Conservation (phyloP, 2,797 vertebrate species). For the Trachops cirrhosus region DNA sequence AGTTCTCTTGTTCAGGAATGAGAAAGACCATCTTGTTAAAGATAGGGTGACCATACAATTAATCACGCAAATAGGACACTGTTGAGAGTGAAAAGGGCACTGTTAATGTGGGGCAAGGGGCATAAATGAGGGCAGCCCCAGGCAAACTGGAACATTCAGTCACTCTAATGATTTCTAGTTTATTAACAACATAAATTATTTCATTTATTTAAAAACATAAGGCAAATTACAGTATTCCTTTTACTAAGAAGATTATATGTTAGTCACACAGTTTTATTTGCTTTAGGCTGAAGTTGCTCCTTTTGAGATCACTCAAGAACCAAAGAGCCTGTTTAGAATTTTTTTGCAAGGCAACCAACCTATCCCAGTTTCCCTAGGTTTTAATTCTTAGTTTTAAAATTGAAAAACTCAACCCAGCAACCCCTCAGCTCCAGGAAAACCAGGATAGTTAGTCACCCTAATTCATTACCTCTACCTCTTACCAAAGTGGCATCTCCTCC, state of each 20-base stretch:
- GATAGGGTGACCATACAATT: not conserved
- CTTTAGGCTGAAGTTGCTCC: not conserved
- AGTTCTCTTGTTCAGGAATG: conserved; percentile 20
- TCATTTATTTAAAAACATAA: conserved; percentile 35
- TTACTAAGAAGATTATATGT: not conserved
- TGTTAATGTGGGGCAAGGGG: not conserved
- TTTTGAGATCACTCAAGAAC: not conserved
- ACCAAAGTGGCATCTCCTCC: not conserved
- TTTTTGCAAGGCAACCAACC: not conserved
- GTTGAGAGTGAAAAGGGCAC: not conserved
- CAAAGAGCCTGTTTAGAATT: not conserved
- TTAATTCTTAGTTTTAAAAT: not conserved
- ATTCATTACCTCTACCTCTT: not conserved
- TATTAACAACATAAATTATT: conserved; percentile 20
- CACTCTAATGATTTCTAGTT: conserved; percentile 2
- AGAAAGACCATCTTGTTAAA: conserved; percentile 41
- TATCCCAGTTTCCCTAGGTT: not conserved
- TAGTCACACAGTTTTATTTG: not conserved
- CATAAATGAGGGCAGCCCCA: not conserved
- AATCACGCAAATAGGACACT: conserved; percentile 5
- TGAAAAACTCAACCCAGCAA: not conserved
- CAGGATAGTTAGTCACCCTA: not conserved
- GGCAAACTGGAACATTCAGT: not conserved
- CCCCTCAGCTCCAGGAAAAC: not conserved
- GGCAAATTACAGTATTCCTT: not conserved